Conservation (phyloP, 2,888 invertebrate species). For the Leptopilina drosophilae region DNA sequence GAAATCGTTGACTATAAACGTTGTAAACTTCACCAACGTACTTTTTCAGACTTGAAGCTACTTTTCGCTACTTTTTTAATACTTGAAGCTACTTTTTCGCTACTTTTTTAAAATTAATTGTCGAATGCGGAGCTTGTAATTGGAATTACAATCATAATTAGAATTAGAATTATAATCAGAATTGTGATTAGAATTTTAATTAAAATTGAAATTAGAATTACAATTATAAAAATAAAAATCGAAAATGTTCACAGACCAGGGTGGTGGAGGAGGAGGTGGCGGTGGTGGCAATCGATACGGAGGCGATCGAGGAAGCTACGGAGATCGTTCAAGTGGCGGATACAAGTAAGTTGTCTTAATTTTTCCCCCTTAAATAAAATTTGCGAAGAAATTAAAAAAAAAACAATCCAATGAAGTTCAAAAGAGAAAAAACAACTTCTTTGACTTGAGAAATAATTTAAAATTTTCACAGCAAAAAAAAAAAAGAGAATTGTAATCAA, state of each 20-base stretch:
- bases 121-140: no score
- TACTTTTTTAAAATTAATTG: no score
- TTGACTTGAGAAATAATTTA: constrained; percentile 51
- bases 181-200: no score
- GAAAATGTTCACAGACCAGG: constrained; percentile 27
- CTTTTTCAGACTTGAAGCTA: no score
- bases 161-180: no score
- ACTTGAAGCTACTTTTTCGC: no score
- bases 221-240: no score
- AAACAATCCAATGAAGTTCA: constrained; percentile 47
- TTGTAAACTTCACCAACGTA: no score
- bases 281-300: constrained; percentile 70
- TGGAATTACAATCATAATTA: no score
- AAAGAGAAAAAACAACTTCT: constrained; percentile 50
- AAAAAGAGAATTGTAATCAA: constrained; percentile 18
- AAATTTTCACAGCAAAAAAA: constrained; percentile 42
- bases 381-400: constrained; percentile 45
- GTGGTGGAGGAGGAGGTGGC: constrained; percentile 73
- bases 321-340: constrained; percentile 74
- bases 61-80: no score
- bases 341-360: constrained; percentile 74
- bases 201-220: no score
- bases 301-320: constrained; percentile 78
- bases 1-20: no score
- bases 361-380: constrained; percentile 3